Base-by-base conservation (phyloP, 2,797 vertebrate species). In the Jordanella pulchra region DNA sequence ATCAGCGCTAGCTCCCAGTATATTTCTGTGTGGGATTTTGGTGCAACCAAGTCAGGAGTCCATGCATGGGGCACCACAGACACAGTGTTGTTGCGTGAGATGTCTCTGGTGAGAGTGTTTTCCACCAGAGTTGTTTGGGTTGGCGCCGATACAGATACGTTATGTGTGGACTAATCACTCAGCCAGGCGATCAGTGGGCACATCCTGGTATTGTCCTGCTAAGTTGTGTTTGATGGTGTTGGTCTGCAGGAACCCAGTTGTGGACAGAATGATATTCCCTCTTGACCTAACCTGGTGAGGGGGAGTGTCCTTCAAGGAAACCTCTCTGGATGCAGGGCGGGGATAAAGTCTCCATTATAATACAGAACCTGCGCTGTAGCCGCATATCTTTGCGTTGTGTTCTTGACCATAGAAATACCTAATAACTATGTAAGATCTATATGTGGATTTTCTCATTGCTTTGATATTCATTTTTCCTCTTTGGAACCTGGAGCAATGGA, bases 131-230 rank as follows among this genome's bases (percentile, higher is more conserved):
- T 81, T 92, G 91, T 93, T 93, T 93, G 74, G 72, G 81, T 93
- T 93, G 92, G 91, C 89, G 4, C 73, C 0, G 74, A 61, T 45
- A 45, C 75, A 81, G 73, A 72, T 84, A 30, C 32, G 54, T 66
- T 75, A 42, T 60, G 74, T 73, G 83, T 83, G 84, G 84, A 84
- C 91, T 82, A 91, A 92, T 93, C 91, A 90, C 84, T 88, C 86
- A 85, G 48, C 77, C 80, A 30, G 86, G 79, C 81, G 69, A 92
- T 92, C 89, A 91, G 89, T 79, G 83, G 88, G 88, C 86, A 92
- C 28, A 92, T 94, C 93, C 93, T 93, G 91, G 84, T 32, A 93
- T 93, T 93, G 93, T 93, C 86, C 75, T 61, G 58, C 72, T 79
- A 81, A 75, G 56, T 79, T 63, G 60, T 77, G 85, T 88, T 86